Percentiles rank a stretch among this genome's conserved stretches.
phyloP scores from a whole-genome alignment of 2,888 invertebrate genomes.

The Cylindroiulus punctatus region DNA sequence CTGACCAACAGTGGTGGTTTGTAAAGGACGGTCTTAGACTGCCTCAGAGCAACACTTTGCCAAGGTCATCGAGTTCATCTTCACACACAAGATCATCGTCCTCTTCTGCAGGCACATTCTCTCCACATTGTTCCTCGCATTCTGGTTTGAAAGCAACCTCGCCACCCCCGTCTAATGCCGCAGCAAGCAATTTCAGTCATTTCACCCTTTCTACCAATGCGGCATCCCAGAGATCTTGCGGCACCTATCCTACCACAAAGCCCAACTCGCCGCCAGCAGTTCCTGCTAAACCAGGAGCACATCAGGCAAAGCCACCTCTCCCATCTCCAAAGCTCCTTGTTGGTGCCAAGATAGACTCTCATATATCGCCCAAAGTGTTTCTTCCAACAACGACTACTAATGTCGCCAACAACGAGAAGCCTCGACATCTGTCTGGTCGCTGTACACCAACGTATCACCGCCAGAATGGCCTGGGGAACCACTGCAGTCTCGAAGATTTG shows the following conservation, averaged over 20 bases:
- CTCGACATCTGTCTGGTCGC: constrained; percentile 59
- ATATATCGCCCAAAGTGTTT: constrained; percentile 80
- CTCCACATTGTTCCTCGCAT: constrained; percentile 35
- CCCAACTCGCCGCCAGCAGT: constrained; percentile 37
- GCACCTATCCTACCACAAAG: neutral
- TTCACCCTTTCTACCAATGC: neutral
- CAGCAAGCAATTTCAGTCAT: neutral
- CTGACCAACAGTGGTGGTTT: constrained; percentile 59
- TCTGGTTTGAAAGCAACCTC: constrained; percentile 49
- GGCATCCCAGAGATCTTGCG: neutral
- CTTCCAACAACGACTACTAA: constrained; percentile 80
- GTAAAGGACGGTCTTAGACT: constrained; percentile 59
- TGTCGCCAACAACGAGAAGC: constrained; percentile 59
- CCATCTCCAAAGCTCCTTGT: constrained; percentile 56
- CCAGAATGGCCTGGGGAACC: constrained; percentile 59
- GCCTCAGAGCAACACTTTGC: constrained; percentile 53
- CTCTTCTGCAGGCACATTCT: constrained; percentile 32
- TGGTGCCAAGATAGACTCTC: constrained; percentile 56
- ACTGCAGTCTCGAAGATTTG: constrained; percentile 66
- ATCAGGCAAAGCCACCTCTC: constrained; percentile 58
- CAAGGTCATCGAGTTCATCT: constrained; percentile 51
- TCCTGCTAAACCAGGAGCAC: constrained; percentile 47
- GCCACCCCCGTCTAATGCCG: constrained; percentile 29
- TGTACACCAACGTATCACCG: constrained; percentile 60
- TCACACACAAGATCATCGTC: constrained; percentile 43